Evolutionary conservation across 1,140 invertebrate species (phyloP).

Genomic region (Lasioglossum baleicum): DNA sequence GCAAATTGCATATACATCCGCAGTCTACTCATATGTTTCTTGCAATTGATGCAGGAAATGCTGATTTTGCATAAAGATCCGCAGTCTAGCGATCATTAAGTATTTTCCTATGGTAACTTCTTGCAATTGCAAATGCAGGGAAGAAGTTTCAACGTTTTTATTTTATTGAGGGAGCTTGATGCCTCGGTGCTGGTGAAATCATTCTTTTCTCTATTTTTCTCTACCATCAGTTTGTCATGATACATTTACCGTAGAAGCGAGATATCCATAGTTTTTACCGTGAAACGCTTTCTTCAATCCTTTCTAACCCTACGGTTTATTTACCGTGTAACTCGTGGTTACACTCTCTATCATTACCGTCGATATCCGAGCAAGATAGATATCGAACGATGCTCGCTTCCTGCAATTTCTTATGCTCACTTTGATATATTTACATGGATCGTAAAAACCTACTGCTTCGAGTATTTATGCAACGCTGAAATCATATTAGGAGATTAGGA

Average conservation of each 20-base stretch:
- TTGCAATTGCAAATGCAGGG: not conserved
- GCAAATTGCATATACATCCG: too few relatives aligned
- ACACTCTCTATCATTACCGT: constrained; percentile 17
- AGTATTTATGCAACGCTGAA: not conserved
- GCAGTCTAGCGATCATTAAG: too few relatives aligned
- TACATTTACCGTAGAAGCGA: constrained; percentile 14
- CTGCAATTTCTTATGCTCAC: constrained; percentile 8
- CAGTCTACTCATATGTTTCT: too few relatives aligned
- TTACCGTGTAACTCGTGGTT: constrained; percentile 3
- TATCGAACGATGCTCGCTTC: constrained; percentile 17
- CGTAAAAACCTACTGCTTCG: not conserved
- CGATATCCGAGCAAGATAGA: constrained; percentile 16
- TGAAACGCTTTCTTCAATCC: constrained; percentile 23
- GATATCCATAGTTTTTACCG: not conserved
- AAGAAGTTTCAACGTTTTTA: not conserved
- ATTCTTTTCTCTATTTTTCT: not conserved
- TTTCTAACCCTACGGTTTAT: constrained; percentile 1
- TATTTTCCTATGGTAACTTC: not conserved
- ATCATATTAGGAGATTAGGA: not conserved
- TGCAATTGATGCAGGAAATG: too few relatives aligned
- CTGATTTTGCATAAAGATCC: too few relatives aligned
- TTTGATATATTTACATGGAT: not conserved
- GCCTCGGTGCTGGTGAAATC: not conserved
- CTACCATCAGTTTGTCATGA: not conserved
- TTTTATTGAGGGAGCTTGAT: not conserved